These are phyloP conservation scores for Nineta flava DNA, from an alignment of 2,888 invertebrate species.

Conservation along the genomic window DNA sequence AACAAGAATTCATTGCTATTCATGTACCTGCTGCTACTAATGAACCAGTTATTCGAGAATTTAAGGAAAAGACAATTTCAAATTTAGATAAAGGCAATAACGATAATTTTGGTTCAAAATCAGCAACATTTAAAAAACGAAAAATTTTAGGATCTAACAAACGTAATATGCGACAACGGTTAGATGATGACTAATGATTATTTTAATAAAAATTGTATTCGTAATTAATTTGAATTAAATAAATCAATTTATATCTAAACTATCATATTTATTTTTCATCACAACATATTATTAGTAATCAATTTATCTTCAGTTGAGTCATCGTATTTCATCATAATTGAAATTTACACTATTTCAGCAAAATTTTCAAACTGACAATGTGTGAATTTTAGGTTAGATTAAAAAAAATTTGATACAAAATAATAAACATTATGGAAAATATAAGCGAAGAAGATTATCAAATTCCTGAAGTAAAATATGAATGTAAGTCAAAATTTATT, in stretches of 20 bases:
- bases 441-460: conserved; percentile 43
- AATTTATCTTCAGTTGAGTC: too few relatives aligned
- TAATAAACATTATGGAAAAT: too few relatives aligned
- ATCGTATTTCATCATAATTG: too few relatives aligned
- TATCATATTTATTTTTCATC: too few relatives aligned
- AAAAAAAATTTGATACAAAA: too few relatives aligned
- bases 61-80: conserved; percentile 43
- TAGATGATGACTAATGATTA: conserved; percentile 38
- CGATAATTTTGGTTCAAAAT: conserved; percentile 23
- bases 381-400: too few relatives aligned
- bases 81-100: conserved; percentile 34
- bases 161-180: conserved; percentile 46
- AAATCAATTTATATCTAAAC: too few relatives aligned
- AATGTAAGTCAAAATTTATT: conserved; percentile 44
- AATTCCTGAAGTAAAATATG: conserved; percentile 56
- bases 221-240: too few relatives aligned
- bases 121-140: conserved; percentile 47
- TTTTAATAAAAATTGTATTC: too few relatives aligned
- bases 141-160: conserved; percentile 39
- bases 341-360: too few relatives aligned
- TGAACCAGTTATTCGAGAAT: conserved; percentile 32
- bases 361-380: too few relatives aligned
- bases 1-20: conserved; percentile 23
- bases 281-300: too few relatives aligned
- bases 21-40: conserved; percentile 30